Base-by-base conservation (phyloP, 2,113 vertebrate genomes). In the Pseudolaguvia tuberculata region DNA sequence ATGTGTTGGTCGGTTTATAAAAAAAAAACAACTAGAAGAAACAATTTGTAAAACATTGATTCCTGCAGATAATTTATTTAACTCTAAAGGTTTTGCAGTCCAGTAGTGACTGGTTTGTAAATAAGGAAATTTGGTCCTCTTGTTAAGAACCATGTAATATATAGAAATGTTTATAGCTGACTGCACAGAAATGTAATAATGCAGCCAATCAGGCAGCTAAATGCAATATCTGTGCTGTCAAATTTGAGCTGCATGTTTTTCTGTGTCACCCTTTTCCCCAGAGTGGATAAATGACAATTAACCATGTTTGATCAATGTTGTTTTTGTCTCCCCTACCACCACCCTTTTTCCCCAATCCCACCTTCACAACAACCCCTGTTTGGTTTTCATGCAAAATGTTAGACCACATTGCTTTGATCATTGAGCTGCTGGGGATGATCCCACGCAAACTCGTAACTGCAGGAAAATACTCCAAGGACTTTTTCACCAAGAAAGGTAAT, bases 401-500 rank as follows among this genome's bases (percentile, higher is more conserved):
- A 97, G 96, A 98, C 90, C 96, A 98, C 84, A 98, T 98, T 89
- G 96, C 96, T 70, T 89, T 98, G 92, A 96, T 98, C 90, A 97
- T 98, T 91, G 96, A 98, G 92, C 94, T 98, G 86, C 91, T 98
- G 90, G 96, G 96, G 77, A 93, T 89, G 83, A 92, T 98, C 89
- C 96, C 95, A 89, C 94, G 94, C 87, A 97, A 96, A 88, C 93
- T 98, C 84, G 92, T 97, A 86, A 86, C 92, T 87, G 90, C 90
- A 61, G 96, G 95, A 86, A 98, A 97, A 92, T 96, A 98, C 89
- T 96, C 96, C 88, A 96, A 97, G 93, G 96, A 98, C 78, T 97
- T 98, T 93, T 98, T 98, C 94, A 96, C 93, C 92, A 98, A 97
- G 89, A 98, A 98, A 95, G 96, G 96, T 98, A 96, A 89, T 83